These are phyloP conservation scores for Microplitis mediator DNA, from an alignment of 1,140 invertebrate genomes.

Conservation along the genomic window DNA sequence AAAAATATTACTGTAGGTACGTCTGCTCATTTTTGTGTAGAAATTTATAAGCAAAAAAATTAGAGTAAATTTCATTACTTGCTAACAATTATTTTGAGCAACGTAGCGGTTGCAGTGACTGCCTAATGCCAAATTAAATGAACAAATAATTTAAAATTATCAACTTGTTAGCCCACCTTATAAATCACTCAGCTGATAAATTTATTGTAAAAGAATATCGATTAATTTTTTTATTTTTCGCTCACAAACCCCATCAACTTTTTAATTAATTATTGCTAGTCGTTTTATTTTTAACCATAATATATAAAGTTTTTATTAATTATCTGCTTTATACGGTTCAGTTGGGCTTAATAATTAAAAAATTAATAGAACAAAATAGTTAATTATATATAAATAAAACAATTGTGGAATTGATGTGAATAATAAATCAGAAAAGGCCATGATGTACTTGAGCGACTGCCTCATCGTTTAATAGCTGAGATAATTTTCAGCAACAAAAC, in stretches of 20 bases:
- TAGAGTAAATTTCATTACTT: background rate
- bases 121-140: slow-evolving; percentile 57
- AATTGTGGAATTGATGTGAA: background rate
- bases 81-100: slow-evolving; percentile 31
- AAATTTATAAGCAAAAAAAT: background rate
- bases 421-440: background rate
- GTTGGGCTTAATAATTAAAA: too few relatives aligned
- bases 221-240: background rate
- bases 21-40: background rate
- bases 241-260: background rate
- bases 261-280: slow-evolving; percentile 24
- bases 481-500: slow-evolving; percentile 15
- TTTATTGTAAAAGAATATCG: background rate
- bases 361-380: too few relatives aligned
- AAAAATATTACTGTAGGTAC: too few relatives aligned
- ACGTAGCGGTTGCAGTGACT: slow-evolving; percentile 46
- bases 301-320: slow-evolving; percentile 22
- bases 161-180: slow-evolving; percentile 1
- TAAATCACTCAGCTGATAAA: background rate
- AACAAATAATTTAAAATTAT: slow-evolving; percentile 15
- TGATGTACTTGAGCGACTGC: slow-evolving; percentile 22
- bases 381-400: background rate
- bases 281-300: slow-evolving; percentile 23
- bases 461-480: background rate
- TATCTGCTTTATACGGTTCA: background rate